Percentiles rank a stretch among this genome's conserved stretches.
phyloP scores from a whole-genome alignment of 2,113 vertebrate genomes.

The Calyptomena viridis region DNA sequence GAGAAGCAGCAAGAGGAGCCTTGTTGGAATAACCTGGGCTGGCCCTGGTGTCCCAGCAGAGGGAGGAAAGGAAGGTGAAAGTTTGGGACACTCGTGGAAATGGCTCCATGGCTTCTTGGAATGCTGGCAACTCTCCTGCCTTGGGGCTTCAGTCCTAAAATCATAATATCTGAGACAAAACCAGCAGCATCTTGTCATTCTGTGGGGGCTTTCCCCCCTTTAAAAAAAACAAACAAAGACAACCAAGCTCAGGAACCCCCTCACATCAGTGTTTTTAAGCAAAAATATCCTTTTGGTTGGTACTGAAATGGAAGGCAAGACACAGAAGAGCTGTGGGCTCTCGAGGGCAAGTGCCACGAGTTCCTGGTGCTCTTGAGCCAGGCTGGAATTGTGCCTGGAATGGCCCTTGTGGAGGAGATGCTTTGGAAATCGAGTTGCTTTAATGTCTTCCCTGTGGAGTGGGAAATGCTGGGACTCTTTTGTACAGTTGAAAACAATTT shows the following conservation, averaged over 20 bases:
- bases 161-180: not conserved
- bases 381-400: not conserved
- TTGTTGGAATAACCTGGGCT: not conserved
- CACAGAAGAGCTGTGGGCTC: fast-evolving
- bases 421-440: not conserved
- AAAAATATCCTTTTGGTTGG: not conserved
- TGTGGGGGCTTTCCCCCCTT: fast-evolving
- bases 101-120: fast-evolving
- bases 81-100: fast-evolving
- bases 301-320: not conserved
- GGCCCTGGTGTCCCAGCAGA: fast-evolving
- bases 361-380: not conserved
- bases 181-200: not conserved
- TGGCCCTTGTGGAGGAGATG: fast-evolving
- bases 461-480: not conserved
- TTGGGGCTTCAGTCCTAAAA: not conserved
- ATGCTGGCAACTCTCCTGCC: not conserved
- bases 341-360: fast-evolving
- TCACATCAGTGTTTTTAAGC: fast-evolving
- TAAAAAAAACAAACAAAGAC: not conserved
- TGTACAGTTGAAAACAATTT: not conserved
- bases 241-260: not conserved
- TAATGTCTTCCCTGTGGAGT: fast-evolving
- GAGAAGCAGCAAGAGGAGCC: fast-evolving
- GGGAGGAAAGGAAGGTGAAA: not conserved